These are phyloP conservation scores for Spondyliosoma cantharus DNA, from an alignment of 2,797 vertebrate genomes.

Conservation along the genomic window DNA sequence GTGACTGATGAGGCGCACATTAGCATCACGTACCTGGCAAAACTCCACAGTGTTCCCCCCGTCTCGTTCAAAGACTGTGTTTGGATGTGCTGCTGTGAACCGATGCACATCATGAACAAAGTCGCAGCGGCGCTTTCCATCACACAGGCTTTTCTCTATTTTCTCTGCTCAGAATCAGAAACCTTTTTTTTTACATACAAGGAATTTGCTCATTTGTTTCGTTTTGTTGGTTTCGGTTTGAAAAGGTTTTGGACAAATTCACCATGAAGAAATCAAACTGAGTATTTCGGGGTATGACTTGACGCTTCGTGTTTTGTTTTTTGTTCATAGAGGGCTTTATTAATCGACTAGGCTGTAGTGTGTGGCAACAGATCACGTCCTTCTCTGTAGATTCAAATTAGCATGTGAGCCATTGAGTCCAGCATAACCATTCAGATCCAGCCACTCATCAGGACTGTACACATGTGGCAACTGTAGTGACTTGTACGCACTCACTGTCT, in stretches of 20 bases:
- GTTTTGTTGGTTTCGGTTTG: background rate
- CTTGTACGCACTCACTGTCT: slow-evolving; percentile 46
- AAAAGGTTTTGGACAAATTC: slow-evolving; percentile 14
- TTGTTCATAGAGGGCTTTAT: background rate
- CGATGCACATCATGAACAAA: slow-evolving; percentile 27
- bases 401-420: slow-evolving; percentile 32
- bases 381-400: slow-evolving; percentile 23
- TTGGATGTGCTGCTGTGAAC: slow-evolving; percentile 45
- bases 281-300: slow-evolving; percentile 23
- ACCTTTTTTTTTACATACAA: background rate
- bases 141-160: background rate
- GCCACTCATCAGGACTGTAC: slow-evolving; percentile 26
- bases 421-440: slow-evolving; percentile 45
- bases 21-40: slow-evolving; percentile 52
- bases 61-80: slow-evolving; percentile 32
- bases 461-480: slow-evolving; percentile 22
- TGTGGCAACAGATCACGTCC: slow-evolving; percentile 42
- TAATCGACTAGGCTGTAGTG: slow-evolving; percentile 22
- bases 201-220: too few relatives aligned
- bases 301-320: background rate
- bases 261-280: slow-evolving; percentile 20
- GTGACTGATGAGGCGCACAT: slow-evolving; percentile 57
- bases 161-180: background rate
- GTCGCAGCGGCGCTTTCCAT: background rate
- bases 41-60: slow-evolving; percentile 17